phyloP scores from a whole-genome alignment of 2,113 vertebrate species.

The Henicopernis longicauda region DNA sequence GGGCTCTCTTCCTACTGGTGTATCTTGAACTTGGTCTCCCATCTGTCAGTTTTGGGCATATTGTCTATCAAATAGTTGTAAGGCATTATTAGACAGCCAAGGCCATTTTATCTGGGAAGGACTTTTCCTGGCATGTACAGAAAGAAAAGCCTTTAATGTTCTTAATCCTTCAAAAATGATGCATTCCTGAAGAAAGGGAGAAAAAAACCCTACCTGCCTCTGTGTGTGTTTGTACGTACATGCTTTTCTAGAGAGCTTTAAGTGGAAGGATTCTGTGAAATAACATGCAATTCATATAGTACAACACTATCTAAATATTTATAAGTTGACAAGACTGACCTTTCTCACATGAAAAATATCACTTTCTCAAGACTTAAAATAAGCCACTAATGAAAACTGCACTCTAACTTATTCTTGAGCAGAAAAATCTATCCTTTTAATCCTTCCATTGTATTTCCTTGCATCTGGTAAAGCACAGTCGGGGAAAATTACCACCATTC shows the following conservation, averaged over 20 bases:
- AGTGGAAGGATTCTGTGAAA: neutral
- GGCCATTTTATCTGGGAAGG: neutral
- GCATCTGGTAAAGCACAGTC: neutral
- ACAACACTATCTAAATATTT: slow-evolving; percentile 32
- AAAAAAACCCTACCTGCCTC: neutral
- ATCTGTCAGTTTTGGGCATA: neutral
- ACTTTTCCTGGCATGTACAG: neutral
- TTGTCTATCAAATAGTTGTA: neutral
- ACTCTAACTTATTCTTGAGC: neutral
- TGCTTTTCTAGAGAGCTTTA: neutral
- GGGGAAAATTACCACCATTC: neutral
- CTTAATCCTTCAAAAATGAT: neutral
- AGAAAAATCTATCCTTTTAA: neutral
- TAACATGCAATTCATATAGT: neutral
- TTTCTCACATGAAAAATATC: slow-evolving; percentile 11
- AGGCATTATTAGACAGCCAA: neutral
- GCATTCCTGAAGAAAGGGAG: neutral
- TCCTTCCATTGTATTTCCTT: neutral
- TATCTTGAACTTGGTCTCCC: neutral
- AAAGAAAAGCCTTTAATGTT: neutral
- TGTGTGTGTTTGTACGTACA: neutral
- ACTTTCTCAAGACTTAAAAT: neutral
- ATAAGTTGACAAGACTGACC: neutral
- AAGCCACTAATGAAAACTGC: neutral
- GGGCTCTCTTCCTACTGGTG: neutral